Percentiles rank a stretch among this genome's conserved stretches.
These are phyloP conservation scores for Phoeniculus purpureus DNA, from an alignment of 2,797 vertebrate species.

Conservation along the genomic window DNA sequence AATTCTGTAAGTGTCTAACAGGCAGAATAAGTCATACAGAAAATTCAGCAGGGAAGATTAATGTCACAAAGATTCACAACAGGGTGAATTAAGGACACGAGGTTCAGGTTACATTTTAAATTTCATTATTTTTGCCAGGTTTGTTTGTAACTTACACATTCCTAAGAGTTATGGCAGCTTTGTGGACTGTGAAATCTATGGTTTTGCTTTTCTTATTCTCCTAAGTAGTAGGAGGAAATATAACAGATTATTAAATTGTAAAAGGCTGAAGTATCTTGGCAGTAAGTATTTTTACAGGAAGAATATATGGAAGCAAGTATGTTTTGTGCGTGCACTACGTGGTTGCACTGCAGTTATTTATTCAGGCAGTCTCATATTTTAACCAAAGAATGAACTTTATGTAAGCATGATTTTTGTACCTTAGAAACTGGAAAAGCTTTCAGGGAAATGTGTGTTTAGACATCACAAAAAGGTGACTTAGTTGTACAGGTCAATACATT, in stretches of 20 bases:
- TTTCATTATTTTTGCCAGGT: constrained; percentile 30
- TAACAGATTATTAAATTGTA: constrained; percentile 10
- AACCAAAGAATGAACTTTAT: not conserved
- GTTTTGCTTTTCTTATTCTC: not conserved
- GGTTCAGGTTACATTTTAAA: not conserved
- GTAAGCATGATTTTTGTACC: not conserved
- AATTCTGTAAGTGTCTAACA: not conserved
- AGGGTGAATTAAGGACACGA: constrained; percentile 33
- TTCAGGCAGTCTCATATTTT: not conserved
- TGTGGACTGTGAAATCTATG: not conserved
- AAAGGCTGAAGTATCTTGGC: not conserved
- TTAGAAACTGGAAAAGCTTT: not conserved
- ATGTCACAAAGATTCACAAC: not conserved
- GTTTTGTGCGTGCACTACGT: not conserved
- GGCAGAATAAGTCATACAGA: constrained; percentile 34
- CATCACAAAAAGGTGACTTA: constrained; percentile 1
- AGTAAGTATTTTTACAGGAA: not conserved
- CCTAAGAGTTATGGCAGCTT: not conserved
- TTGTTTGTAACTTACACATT: not conserved
- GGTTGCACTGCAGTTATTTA: not conserved
- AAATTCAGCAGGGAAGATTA: constrained; percentile 27
- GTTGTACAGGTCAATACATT: constrained; percentile 1
- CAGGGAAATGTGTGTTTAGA: not conserved
- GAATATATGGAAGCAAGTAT: not conserved
- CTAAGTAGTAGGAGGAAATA: not conserved